Evolutionary conservation across 2,888 invertebrate genomes (phyloP).

Genomic region (Aplocera efformata): DNA sequence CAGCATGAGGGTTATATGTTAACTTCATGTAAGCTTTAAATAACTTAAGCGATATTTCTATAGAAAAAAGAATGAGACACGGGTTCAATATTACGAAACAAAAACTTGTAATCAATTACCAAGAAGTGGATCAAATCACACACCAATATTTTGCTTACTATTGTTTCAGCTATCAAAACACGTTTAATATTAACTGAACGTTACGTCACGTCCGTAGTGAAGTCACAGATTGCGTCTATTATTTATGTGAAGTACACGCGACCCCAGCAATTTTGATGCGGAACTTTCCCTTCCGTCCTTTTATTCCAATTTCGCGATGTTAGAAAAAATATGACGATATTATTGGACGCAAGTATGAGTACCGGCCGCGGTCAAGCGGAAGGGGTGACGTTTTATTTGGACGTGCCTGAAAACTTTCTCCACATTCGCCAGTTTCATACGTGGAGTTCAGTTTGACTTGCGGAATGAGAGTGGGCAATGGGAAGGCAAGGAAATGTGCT

Average conservation of each 20-base stretch:
- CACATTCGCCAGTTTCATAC: conserved; percentile 20
- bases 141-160: too few relatives aligned
- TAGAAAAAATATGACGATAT: conserved; percentile 78
- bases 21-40: too few relatives aligned
- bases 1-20: too few relatives aligned
- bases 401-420: conserved; percentile 28
- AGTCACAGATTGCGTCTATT: conserved; percentile 73
- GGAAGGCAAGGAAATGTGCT: not conserved
- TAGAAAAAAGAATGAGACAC: too few relatives aligned
- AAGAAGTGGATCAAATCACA: too few relatives aligned
- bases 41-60: too few relatives aligned
- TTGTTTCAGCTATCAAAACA: conserved; percentile 15
- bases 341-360: conserved; percentile 69
- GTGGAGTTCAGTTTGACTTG: conserved; percentile 16
- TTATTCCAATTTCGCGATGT: conserved; percentile 73
- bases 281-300: conserved; percentile 66
- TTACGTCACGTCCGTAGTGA: conserved; percentile 31
- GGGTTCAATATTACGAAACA: too few relatives aligned
- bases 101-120: too few relatives aligned
- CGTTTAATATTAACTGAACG: conserved; percentile 30
- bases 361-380: conserved; percentile 61
- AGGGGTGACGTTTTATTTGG: conserved; percentile 55
- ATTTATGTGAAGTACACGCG: conserved; percentile 65
- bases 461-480: not conserved
- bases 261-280: conserved; percentile 69